Evolutionary conservation across 2,888 invertebrate species (phyloP).

Genomic region (Elgonia sp.): DNA sequence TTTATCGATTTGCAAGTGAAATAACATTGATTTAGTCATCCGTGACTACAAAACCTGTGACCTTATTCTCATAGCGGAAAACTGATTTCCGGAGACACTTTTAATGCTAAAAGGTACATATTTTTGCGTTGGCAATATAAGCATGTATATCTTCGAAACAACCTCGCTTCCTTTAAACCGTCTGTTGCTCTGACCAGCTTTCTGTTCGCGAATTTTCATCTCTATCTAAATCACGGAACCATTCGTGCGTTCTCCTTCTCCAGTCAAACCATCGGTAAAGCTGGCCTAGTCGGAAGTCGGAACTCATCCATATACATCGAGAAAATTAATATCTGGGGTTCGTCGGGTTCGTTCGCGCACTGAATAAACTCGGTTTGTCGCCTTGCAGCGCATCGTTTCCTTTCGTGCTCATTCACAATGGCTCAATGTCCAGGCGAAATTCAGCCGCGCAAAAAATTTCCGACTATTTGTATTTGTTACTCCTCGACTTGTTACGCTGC

Average conservation of each 20-base stretch:
- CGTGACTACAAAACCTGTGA: slow-evolving; percentile 12
- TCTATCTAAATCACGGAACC: slow-evolving; percentile 34
- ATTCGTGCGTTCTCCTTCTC: slow-evolving; percentile 54
- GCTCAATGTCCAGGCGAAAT: slow-evolving; percentile 68
- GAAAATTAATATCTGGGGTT: slow-evolving; percentile 86
- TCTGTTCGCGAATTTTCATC: slow-evolving; percentile 27
- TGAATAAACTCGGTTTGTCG: slow-evolving; percentile 84
- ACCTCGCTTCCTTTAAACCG: slow-evolving; percentile 18
- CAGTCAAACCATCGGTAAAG: slow-evolving; percentile 66
- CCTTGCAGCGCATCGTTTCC: slow-evolving; percentile 66
- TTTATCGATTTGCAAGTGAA: slow-evolving; percentile 14
- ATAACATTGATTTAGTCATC: slow-evolving; percentile 38
- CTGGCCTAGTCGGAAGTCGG: slow-evolving; percentile 81
- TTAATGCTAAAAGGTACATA: slow-evolving; percentile 39
- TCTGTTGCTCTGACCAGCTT: slow-evolving; percentile 26
- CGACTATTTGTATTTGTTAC: slow-evolving; percentile 65
- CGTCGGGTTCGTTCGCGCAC: slow-evolving; percentile 81
- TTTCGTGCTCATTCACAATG: slow-evolving; percentile 64
- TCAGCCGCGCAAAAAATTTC: slow-evolving; percentile 54
- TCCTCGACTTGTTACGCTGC: slow-evolving; percentile 63
- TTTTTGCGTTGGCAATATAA: slow-evolving; percentile 50
- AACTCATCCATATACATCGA: slow-evolving; percentile 86
- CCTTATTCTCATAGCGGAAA: slow-evolving; percentile 27
- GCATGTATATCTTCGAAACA: slow-evolving; percentile 46
- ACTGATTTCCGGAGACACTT: slow-evolving; percentile 55